phyloP scores from a whole-genome alignment of 2,888 invertebrate species.

The Tiphia femorata region DNA sequence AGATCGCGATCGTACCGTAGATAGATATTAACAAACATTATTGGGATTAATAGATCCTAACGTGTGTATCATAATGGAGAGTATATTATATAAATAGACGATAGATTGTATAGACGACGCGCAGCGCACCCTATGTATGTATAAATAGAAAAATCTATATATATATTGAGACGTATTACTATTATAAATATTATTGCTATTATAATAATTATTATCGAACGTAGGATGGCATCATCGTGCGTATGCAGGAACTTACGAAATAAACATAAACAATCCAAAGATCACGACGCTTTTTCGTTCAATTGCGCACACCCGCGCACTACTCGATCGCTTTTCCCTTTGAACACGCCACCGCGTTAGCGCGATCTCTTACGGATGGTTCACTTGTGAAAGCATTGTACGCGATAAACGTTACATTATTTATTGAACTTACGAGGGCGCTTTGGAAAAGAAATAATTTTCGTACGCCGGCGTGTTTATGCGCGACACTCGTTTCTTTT shows the following conservation, averaged over 20 bases:
- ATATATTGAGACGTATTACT: constrained; percentile 32
- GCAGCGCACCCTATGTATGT: constrained; percentile 41
- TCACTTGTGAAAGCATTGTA: constrained; percentile 32
- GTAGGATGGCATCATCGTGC: constrained; percentile 51
- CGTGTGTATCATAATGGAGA: constrained; percentile 60
- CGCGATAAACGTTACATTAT: constrained; percentile 19
- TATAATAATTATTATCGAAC: constrained; percentile 52
- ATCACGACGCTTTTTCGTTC: too few relatives aligned
- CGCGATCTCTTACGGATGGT: background rate
- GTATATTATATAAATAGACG: constrained; percentile 41
- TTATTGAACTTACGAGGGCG: constrained; percentile 24
- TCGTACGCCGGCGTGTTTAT: constrained; percentile 18
- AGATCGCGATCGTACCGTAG: constrained; percentile 35
- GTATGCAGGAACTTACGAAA: constrained; percentile 55
- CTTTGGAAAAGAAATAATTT: constrained; percentile 36
- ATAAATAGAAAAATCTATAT: constrained; percentile 42
- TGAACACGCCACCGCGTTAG: background rate
- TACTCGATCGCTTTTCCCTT: too few relatives aligned
- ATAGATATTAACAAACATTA: constrained; percentile 46
- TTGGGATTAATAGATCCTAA: constrained; percentile 10
- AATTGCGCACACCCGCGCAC: too few relatives aligned
- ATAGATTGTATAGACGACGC: constrained; percentile 55
- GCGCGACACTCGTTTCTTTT: background rate
- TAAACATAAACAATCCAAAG: too few relatives aligned
- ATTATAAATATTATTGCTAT: constrained; percentile 52